phyloP scores from a whole-genome alignment of 2,888 invertebrate species.

The Podotricha telesiphe region DNA sequence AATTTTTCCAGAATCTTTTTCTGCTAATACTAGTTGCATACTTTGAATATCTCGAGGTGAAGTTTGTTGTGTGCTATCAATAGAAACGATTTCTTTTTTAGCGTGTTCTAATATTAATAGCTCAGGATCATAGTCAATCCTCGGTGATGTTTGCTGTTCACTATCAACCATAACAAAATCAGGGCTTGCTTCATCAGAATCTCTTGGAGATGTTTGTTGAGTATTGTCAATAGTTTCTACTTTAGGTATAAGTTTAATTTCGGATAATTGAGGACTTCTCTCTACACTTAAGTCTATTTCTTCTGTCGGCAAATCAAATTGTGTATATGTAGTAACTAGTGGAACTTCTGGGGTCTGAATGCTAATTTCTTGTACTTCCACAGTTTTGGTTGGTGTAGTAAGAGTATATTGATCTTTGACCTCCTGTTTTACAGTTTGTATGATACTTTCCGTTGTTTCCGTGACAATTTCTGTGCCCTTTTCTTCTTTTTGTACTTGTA shows the following conservation, averaged over 20 bases:
- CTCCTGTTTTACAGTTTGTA: slow-evolving; percentile 66
- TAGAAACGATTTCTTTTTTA: slow-evolving; percentile 52
- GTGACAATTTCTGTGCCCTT: slow-evolving; percentile 69
- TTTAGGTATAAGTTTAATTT: slow-evolving; percentile 27
- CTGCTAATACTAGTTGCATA: slow-evolving; percentile 19
- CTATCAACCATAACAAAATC: slow-evolving; percentile 53
- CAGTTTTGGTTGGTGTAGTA: slow-evolving; percentile 65
- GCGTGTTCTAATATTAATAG: slow-evolving; percentile 50
- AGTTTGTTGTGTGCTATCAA: slow-evolving; percentile 65
- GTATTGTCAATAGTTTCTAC: slow-evolving; percentile 46
- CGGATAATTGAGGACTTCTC: slow-evolving; percentile 14
- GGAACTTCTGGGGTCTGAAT: slow-evolving; percentile 72
- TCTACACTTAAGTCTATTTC: slow-evolving; percentile 50
- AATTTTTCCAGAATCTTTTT: slow-evolving; percentile 32
- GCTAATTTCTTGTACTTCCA: slow-evolving; percentile 62
- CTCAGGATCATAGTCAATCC: slow-evolving; percentile 51
- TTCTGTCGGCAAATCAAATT: slow-evolving; percentile 63
- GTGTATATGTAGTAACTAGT: slow-evolving; percentile 67
- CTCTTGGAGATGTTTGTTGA: slow-evolving; percentile 56
- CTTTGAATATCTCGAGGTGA: slow-evolving; percentile 46
- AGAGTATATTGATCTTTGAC: slow-evolving; percentile 69
- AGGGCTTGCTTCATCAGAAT: slow-evolving; percentile 41
- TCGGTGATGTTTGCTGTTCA: slow-evolving; percentile 84
- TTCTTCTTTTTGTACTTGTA: slow-evolving; percentile 61
- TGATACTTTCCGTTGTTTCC: slow-evolving; percentile 69